phyloP scores from a whole-genome alignment of 2,113 vertebrate genomes.

The Pithys albifrons region DNA sequence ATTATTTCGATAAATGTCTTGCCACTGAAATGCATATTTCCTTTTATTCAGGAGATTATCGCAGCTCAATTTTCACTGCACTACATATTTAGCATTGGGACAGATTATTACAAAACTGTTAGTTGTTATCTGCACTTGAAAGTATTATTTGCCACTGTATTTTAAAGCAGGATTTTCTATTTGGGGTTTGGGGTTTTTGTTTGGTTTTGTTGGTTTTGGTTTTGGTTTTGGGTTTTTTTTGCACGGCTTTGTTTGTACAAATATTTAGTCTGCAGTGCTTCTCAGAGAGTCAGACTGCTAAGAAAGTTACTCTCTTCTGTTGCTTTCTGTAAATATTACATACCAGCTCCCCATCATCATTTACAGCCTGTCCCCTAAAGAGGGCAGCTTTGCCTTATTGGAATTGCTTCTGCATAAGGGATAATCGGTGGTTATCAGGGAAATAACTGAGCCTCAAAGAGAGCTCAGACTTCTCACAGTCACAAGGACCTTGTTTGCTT shows the following conservation, averaged over 20 bases:
- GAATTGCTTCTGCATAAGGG: constrained; percentile 60
- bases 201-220: background rate
- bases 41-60: background rate
- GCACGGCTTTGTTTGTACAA: background rate
- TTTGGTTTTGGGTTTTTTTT: background rate
- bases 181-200: no score
- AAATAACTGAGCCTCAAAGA: constrained; percentile 43
- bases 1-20: background rate
- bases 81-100: background rate
- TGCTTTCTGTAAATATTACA: background rate
- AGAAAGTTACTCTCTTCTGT: background rate
- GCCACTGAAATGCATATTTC: constrained; percentile 1
- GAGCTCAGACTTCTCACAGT: background rate
- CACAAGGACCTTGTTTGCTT: constrained; percentile 3
- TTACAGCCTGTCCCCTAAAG: constrained; percentile 78
- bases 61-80: background rate
- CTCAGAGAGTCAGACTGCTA: background rate
- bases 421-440: constrained; percentile 43
- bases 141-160: background rate
- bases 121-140: background rate
- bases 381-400: constrained; percentile 81
- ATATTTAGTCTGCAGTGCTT: background rate
- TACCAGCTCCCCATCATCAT: constrained; percentile 19
- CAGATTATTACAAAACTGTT: background rate
- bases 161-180: background rate